Evolutionary conservation across 2,797 vertebrate species (phyloP).

Genomic region (Esox masquinongy): DNA sequence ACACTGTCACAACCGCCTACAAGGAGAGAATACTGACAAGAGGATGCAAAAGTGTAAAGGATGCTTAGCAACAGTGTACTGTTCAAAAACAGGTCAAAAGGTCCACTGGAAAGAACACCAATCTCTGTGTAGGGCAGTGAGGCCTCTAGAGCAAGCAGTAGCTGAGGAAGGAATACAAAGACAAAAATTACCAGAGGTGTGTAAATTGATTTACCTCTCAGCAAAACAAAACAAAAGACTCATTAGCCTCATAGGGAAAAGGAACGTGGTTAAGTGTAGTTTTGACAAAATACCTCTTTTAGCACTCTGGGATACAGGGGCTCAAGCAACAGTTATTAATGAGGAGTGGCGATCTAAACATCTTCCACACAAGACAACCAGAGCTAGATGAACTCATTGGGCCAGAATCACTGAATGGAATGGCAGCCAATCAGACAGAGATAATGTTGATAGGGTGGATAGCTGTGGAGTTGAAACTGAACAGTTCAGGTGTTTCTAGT

Average conservation of each 20-base stretch:
- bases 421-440: conserved; percentile 18
- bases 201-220: conserved; percentile 9
- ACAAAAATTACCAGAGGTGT: neutral
- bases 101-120: too few species aligned
- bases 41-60: conserved; percentile 11
- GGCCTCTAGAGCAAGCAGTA: conserved; percentile 3
- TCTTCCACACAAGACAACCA: conserved; percentile 7
- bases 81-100: conserved; percentile 14
- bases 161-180: neutral
- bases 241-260: conserved; percentile 7
- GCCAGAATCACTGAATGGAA: neutral
- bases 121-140: neutral
- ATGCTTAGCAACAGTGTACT: conserved; percentile 15
- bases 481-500: neutral
- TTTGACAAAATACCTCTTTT: conserved; percentile 11
- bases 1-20: conserved; percentile 3
- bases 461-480: conserved; percentile 14
- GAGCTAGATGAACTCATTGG: conserved; percentile 9
- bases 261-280: conserved; percentile 16
- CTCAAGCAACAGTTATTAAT: conserved; percentile 23
- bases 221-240: conserved; percentile 11
- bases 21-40: neutral
- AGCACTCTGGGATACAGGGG: conserved; percentile 27
- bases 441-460: conserved; percentile 13
- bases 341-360: conserved; percentile 9